Evolutionary conservation across 2,797 vertebrate species (phyloP), one percentile per base, ranked within the genome.

Genomic region (Poeciliopsis gracilis): DNA sequence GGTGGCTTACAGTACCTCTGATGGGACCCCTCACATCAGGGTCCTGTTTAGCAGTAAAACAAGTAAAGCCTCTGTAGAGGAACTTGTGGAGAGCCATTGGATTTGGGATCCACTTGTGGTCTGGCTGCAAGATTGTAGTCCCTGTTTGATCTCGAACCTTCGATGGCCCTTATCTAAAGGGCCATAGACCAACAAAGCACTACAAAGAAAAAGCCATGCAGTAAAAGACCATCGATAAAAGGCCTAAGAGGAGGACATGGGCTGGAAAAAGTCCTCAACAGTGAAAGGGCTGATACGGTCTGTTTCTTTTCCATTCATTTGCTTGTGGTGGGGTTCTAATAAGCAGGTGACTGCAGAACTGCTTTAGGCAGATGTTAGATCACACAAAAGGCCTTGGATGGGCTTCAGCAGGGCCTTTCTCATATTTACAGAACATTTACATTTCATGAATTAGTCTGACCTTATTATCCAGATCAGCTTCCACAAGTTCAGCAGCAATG

Each of bases 31-130:
- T 88, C 81, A 84, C 80, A 86, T 84, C 78, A 53, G 77, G 63
- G 79, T 86, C 82, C 72, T 76, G 73, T 86, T 78, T 88, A 76
- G 88, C 12, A 63, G 77, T 23, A 88, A 91, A 93, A 95, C 88
- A 94, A 94, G 91, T 86, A 85, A 79, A 88, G 83, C 82, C 80
- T 89, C 91, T 78, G 83, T 90, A 83, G 91, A 92, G 91, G 70
- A 88, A 88, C 88, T 92, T 93, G 92, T 94, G 88, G 89, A 95
- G 90, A 93, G 92, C 89, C 90, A 91, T 92, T 91, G 84, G 72
- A 88, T 89, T 91, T 92, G 87, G 86, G 83, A 88, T 90, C 85
- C 75, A 86, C 82, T 82, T 71, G 59, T 84, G 78, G 77, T 72
- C 83, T 69, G 81, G 73, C 76, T 89, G 89, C 41, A 70, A 70